These are phyloP conservation scores for Potamarius usumacintae DNA, from an alignment of 2,113 vertebrate genomes.

Conservation along the genomic window DNA sequence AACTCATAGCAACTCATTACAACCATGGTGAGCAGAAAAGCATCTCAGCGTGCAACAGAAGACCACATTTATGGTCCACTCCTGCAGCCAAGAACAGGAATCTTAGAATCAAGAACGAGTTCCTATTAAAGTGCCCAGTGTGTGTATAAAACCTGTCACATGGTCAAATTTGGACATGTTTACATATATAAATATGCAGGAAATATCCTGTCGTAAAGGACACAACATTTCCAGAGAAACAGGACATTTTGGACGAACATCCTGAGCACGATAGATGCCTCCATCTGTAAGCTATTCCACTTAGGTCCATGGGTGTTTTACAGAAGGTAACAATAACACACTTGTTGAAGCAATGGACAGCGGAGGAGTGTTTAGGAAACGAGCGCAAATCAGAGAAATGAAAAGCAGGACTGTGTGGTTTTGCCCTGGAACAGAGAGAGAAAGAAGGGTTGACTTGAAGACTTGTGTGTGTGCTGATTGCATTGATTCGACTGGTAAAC, in stretches of 20 bases:
- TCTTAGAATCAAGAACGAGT: too few relatives aligned
- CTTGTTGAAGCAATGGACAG: neutral
- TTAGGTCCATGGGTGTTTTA: neutral
- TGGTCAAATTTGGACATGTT: neutral
- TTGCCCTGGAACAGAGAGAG: neutral
- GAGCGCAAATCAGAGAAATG: conserved; percentile 19
- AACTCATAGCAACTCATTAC: too few relatives aligned
- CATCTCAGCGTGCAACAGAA: too few relatives aligned
- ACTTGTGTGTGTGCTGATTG: neutral
- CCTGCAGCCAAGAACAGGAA: too few relatives aligned
- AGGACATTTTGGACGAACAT: neutral
- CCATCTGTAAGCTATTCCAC: neutral
- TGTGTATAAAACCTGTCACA: neutral
- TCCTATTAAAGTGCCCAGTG: too few relatives aligned
- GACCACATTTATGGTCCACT: too few relatives aligned
- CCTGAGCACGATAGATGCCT: neutral
- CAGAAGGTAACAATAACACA: conserved; percentile 24
- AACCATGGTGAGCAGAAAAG: too few relatives aligned
- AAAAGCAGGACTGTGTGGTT: conserved; percentile 18
- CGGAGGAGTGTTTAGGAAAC: conserved; percentile 12
- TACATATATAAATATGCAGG: neutral
- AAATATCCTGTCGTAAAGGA: neutral
- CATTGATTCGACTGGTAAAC: neutral
- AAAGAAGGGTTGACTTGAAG: neutral
- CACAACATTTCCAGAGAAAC: neutral